phyloP scores from a whole-genome alignment of 2,888 invertebrate genomes.

The Tineola bisselliella region DNA sequence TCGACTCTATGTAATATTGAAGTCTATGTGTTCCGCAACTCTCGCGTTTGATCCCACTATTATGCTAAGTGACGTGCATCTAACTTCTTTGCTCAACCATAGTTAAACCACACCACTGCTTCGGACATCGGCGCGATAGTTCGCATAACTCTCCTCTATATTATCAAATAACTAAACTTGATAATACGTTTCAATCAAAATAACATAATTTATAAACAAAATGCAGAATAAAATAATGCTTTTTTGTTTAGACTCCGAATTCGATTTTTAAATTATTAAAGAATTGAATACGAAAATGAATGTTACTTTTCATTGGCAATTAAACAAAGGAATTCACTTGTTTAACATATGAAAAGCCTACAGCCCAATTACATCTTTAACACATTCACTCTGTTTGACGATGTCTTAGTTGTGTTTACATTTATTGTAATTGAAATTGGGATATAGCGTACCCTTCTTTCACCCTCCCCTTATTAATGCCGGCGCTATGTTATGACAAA shows the following conservation, averaged over 20 bases:
- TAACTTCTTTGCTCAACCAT: slow-evolving; percentile 45
- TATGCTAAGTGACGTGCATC: slow-evolving; percentile 52
- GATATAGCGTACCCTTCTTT: not conserved
- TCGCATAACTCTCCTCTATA: slow-evolving; percentile 33
- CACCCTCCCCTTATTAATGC: not conserved
- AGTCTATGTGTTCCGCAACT: not conserved
- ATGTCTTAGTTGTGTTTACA: no score
- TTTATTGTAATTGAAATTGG: not conserved
- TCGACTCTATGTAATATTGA: not conserved
- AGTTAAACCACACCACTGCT: slow-evolving; percentile 19
- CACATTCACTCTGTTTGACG: no score
- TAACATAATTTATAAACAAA: not conserved
- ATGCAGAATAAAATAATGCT: not conserved
- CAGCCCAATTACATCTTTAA: no score
- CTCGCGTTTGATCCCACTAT: slow-evolving; percentile 35
- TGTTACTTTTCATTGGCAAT: no score
- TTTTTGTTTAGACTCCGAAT: no score
- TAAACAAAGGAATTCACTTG: no score
- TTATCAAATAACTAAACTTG: slow-evolving; percentile 30
- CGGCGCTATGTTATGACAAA: slow-evolving; percentile 11
- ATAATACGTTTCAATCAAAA: not conserved
- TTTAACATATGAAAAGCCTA: no score
- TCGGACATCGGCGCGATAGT: slow-evolving; percentile 48
- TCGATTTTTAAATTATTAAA: no score
- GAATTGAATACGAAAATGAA: no score